Evolutionary conservation across 2,113 vertebrate genomes (phyloP), one percentile per base, ranked within the genome.

Genomic region (Dromas ardeola): DNA sequence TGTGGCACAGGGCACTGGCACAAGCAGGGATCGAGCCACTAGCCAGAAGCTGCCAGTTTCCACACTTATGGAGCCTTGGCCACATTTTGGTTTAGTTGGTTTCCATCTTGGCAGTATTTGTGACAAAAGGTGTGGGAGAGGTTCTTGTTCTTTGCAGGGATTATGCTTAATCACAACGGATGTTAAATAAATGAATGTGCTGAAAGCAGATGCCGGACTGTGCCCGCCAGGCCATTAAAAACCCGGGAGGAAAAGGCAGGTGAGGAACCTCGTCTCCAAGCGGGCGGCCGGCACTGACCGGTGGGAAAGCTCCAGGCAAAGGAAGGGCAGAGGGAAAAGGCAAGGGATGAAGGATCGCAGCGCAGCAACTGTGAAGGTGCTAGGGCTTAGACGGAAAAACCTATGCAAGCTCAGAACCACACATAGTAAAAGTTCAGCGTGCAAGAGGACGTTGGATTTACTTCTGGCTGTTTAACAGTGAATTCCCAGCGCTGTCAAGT

Each of bases 111-210:
- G 15, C 36, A 74, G 13, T 40, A 30, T 52, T 87, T 67, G 47
- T 84, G 34, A 79, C n/a, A 72, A 55, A 61, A 66, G 10, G 49
- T 4, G 25, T 34, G 66, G 32, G 59, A 89, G 19, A 66, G 11
- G 80, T 18, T 72, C 43, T 86, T 0, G 0, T 59, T 69, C 40
- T 43, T 61, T 5, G 1, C 23, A 49, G n/a, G 17, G 20, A 47
- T 36, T 43, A 18, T 27, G 43, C 34, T 80, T 73, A 66, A 82
- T 36, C 43, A 52, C 23, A 83, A 10, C 0, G 0, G 36, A 15
- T 59, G 32, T n/a, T 72, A 82, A 76, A 62, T 15, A 49, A 79
- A 88, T 45, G 23, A 52, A 70, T 1, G 16, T 25, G 62, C 55
- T 84, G 43, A 38, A 70, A 81, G 43, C 23, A 23, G 40, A 30